Conservation (phyloP, 2,113 vertebrate species). For the Cynoglossus semilaevis region DNA sequence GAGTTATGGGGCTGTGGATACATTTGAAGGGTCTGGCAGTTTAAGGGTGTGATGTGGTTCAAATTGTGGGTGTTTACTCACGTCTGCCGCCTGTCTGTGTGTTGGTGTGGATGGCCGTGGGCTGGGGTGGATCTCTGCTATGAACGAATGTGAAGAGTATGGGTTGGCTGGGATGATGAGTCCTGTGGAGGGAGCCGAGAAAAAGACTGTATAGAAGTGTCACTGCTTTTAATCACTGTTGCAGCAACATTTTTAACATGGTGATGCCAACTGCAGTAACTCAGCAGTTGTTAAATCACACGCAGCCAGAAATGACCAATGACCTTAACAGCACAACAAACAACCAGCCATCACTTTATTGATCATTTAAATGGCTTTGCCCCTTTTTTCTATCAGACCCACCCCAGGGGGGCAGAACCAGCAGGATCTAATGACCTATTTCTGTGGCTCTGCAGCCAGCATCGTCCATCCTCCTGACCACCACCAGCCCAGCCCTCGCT, state of each 20-base stretch:
- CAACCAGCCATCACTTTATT: constrained; percentile 36
- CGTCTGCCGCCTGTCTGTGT: not conserved
- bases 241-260: no score
- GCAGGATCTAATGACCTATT: constrained; percentile 54
- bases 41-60: constrained; percentile 13
- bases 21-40: constrained; percentile 1
- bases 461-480: constrained; percentile 20
- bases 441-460: constrained; percentile 32
- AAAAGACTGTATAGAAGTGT: no score
- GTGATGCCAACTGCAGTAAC: no score
- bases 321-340: constrained; percentile 6
- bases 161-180: no score
- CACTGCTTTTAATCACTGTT: no score
- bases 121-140: not conserved
- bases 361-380: constrained; percentile 53
- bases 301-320: not conserved
- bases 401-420: constrained; percentile 3
- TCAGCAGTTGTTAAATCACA: no score
- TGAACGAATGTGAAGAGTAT: no score
- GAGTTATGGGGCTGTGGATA: constrained; percentile 16
- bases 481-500: constrained; percentile 6
- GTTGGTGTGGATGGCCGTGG: constrained; percentile 11
- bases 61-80: not conserved
- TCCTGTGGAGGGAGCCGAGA: no score
- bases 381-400: constrained; percentile 11